phyloP scores from a whole-genome alignment of 2,888 invertebrate genomes.

The Leptura quadrifasciata region DNA sequence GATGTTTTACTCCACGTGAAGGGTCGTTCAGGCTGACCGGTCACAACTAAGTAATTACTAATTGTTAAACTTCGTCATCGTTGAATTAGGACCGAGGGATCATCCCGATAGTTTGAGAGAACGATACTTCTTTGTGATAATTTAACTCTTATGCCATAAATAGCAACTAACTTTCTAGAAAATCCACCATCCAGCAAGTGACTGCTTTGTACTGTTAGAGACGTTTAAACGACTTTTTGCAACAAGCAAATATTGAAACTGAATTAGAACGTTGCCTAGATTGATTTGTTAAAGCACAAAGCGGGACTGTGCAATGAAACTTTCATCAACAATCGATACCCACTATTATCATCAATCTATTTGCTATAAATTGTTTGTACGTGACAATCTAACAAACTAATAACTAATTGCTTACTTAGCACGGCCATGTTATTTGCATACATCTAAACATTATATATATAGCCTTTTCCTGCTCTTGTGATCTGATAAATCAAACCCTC shows the following conservation, averaged over 20 bases:
- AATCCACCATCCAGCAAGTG: too few species aligned
- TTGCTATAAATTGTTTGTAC: conserved; percentile 32
- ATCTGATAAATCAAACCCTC: conserved; percentile 34
- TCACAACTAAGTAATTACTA: conserved; percentile 12
- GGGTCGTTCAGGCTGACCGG: conserved; percentile 11
- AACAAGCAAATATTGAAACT: too few species aligned
- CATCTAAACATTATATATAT: conserved; percentile 29
- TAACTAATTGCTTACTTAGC: conserved; percentile 39
- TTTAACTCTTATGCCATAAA: too few species aligned
- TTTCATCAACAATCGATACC: conserved; percentile 9
- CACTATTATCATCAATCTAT: conserved; percentile 29
- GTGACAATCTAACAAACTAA: conserved; percentile 36
- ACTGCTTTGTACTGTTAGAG: too few species aligned
- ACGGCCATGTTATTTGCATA: conserved; percentile 35
- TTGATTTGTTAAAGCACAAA: neutral
- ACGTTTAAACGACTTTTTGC: too few species aligned
- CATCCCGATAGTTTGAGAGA: too few species aligned
- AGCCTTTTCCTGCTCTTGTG: conserved; percentile 25
- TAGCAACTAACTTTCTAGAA: too few species aligned
- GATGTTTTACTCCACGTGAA: neutral
- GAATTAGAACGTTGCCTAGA: neutral
- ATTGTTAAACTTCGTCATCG: conserved; percentile 10
- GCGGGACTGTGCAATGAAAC: neutral
- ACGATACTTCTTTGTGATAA: too few species aligned
- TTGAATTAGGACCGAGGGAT: too few species aligned